phyloP scores from a whole-genome alignment of 2,888 invertebrate genomes.

The Xylota sylvarum region DNA sequence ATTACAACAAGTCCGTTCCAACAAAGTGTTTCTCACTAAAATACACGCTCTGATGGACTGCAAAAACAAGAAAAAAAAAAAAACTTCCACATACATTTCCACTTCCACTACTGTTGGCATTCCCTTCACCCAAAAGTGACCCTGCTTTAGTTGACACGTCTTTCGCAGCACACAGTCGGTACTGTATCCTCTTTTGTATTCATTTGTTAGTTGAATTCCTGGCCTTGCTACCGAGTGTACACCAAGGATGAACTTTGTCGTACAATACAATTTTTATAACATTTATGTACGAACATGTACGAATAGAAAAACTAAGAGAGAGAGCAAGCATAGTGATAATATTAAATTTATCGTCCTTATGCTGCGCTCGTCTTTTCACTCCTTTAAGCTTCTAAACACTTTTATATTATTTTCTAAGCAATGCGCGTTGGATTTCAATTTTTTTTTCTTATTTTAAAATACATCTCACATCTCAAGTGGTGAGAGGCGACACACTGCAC shows the following conservation, averaged over 20 bases:
- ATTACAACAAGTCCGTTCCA: no score
- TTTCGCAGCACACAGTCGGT: neutral
- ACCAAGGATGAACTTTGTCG: neutral
- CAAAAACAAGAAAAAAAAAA: neutral
- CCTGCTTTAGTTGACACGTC: neutral
- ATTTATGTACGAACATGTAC: neutral
- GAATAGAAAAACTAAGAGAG: no score
- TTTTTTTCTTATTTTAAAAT: slow-evolving; percentile 4
- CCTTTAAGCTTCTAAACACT: neutral
- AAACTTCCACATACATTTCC: neutral
- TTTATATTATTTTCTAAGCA: neutral
- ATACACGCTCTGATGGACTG: neutral
- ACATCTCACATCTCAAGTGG: neutral
- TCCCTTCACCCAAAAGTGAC: neutral
- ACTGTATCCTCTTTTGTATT: neutral
- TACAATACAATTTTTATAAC: slow-evolving; percentile 1
- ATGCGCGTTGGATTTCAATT: neutral
- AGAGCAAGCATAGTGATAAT: neutral
- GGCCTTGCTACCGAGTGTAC: neutral
- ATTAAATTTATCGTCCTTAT: neutral
- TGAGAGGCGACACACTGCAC: neutral
- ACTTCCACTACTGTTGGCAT: no score
- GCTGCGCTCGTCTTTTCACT: no score
- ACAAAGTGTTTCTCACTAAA: no score
- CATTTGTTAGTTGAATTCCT: neutral